Evolutionary conservation across 1,140 invertebrate species (phyloP), one percentile per base, ranked within the genome.

Genomic region (Lepidurus couesii): DNA sequence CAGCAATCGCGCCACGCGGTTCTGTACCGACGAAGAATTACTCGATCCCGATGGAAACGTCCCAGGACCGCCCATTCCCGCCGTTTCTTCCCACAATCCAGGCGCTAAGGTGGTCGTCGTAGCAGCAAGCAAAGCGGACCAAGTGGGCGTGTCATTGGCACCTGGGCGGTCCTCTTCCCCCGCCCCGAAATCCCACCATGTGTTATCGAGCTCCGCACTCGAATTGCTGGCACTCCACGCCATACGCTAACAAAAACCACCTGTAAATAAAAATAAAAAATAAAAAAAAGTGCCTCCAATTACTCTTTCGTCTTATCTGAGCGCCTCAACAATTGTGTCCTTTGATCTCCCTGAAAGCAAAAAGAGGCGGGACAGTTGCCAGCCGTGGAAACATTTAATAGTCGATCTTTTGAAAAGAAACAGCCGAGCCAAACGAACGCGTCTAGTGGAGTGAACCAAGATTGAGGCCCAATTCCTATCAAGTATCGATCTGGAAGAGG

Each of bases 1-100:
- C 9, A 93, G 82, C 0, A 94, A 86, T 45, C 90, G 85, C 0
- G 89, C 89, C 7, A 93, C 86, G 26, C 75, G 75, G 24, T 77
- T 45, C 16, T 77, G 43, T 43, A 77, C 47, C 8, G 53, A 11
- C 13, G 53, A 65, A 1, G 53, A 13, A 65, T 65, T 9, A 21
- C 21, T 65, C 16, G 21, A 65, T 7, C 53, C 21, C 8, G 16
- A 13, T 7, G n/a, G 4, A 65, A 65, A 65, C n/a, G 53, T n/a
- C 16, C 53, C 53, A 13, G 53, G 16, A 13, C n/a, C 53, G 13
- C n/a, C 53, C 53, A 21, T 65, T 65, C 53, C 53, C 4, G 53
- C 53, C 8, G 53, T 21, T 65, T 65, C 53, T 7, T 65, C 53
- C 53, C 53, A 65, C 7, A 65, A 65, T 13, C 21, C 16, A 13